Evolutionary conservation across 92 coral and sea anemone genomes (phyloP).

Genomic region (Epizoanthus scotinus): DNA sequence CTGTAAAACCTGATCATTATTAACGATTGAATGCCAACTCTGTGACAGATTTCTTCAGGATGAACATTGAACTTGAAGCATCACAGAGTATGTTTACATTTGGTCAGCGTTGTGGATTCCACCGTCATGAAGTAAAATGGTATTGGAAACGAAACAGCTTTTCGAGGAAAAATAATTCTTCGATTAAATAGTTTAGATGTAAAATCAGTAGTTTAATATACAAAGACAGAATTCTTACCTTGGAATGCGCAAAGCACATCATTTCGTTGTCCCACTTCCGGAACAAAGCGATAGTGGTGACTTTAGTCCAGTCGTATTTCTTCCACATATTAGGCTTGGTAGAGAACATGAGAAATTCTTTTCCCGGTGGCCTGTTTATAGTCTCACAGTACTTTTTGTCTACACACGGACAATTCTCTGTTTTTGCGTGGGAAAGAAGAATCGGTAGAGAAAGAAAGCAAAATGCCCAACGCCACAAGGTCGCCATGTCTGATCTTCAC

Average conservation of each 20-base stretch:
- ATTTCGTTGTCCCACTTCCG: constrained; percentile 95
- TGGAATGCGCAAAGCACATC: constrained; percentile 89
- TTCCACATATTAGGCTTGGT: constrained; percentile 84
- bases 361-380: constrained; percentile 78
- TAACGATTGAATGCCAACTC: too few relatives aligned
- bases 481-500: constrained; percentile 22
- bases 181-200: not conserved
- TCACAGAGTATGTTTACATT: constrained; percentile 8
- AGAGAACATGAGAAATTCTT: constrained; percentile 87
- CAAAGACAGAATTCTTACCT: constrained; percentile 49
- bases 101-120: constrained; percentile 18
- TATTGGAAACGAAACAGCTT: not conserved
- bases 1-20: too few relatives aligned
- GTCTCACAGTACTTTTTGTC: constrained; percentile 76
- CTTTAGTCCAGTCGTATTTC: constrained; percentile 84
- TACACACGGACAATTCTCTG: constrained; percentile 81
- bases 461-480: not conserved
- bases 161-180: not conserved
- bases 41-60: too few relatives aligned
- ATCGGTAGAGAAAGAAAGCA: not conserved
- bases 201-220: not conserved
- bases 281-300: constrained; percentile 90
- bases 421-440: constrained; percentile 9
- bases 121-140: constrained; percentile 36
- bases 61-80: too few relatives aligned